Conservation (phyloP, 2,113 vertebrate genomes). For the Xenopus borealis region DNA sequence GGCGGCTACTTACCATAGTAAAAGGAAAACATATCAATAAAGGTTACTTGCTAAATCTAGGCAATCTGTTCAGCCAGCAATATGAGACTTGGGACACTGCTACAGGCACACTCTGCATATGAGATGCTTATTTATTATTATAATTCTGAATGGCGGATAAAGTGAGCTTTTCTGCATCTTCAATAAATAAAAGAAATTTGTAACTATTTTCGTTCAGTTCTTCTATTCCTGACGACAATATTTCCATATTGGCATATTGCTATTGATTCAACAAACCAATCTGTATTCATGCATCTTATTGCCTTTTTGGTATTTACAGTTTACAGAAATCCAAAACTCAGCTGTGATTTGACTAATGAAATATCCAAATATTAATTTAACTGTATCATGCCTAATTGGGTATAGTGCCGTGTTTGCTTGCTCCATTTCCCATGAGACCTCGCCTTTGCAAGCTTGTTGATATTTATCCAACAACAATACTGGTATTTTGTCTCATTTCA, state of each 20-base stretch:
- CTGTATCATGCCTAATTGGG: too few relatives aligned
- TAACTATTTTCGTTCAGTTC: neutral
- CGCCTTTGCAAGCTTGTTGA: too few relatives aligned
- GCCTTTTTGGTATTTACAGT: constrained; percentile 11
- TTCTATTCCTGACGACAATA: neutral
- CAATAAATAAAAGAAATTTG: neutral
- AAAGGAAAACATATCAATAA: neutral
- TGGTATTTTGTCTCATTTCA: too few relatives aligned
- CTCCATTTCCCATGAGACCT: too few relatives aligned
- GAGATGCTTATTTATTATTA: neutral
- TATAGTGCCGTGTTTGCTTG: too few relatives aligned
- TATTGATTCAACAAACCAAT: neutral
- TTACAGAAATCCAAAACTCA: constrained; percentile 9
- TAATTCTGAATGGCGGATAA: neutral
- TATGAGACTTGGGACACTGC: neutral
- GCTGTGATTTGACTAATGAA: neutral
- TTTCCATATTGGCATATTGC: constrained; percentile 1
- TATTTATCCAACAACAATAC: too few relatives aligned
- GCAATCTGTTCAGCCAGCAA: neutral
- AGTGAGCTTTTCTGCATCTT: neutral
- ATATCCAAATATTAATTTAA: too few relatives aligned
- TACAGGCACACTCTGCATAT: neutral
- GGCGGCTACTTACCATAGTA: neutral
- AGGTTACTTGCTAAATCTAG: neutral
- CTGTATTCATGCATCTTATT: constrained; percentile 2